These are phyloP conservation scores for Galemys pyrenaicus DNA, from an alignment of 2,113 vertebrate species.

Conservation along the genomic window DNA sequence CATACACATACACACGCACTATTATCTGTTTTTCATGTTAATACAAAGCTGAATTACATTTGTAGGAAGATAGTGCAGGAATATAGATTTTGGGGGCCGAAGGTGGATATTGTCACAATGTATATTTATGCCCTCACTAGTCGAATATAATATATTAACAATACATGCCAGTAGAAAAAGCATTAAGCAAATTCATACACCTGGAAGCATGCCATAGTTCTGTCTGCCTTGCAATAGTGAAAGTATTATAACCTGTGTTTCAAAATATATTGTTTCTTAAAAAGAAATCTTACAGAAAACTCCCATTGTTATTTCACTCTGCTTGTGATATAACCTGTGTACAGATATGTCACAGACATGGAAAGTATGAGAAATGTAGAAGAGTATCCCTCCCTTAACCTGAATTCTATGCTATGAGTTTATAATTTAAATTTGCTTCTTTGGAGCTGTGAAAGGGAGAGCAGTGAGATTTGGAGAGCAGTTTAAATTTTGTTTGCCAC, in stretches of 20 bases:
- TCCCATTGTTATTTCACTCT: not conserved
- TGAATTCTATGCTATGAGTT: not conserved
- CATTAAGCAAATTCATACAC: not conserved
- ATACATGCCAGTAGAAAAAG: not conserved
- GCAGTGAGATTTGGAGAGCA: not conserved
- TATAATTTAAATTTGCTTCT: not conserved
- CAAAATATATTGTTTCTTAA: not conserved
- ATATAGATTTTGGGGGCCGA: not conserved
- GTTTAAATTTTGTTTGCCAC: not conserved
- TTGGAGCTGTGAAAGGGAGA: not conserved
- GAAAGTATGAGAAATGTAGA: not conserved
- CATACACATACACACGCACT: too few relatives aligned
- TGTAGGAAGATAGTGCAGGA: not conserved
- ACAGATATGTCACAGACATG: not conserved
- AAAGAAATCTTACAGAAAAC: not conserved
- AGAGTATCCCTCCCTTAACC: not conserved
- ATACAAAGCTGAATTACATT: not conserved
- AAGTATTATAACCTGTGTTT: not conserved
- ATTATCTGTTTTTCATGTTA: not conserved
- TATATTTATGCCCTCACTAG: not conserved
- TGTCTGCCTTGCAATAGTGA: not conserved
- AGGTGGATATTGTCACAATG: not conserved
- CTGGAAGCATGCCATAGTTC: not conserved
- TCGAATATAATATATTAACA: not conserved
- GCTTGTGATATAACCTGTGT: too few relatives aligned